phyloP scores from a whole-genome alignment of 2,888 invertebrate genomes.

The Acrobeloides nanus region DNA sequence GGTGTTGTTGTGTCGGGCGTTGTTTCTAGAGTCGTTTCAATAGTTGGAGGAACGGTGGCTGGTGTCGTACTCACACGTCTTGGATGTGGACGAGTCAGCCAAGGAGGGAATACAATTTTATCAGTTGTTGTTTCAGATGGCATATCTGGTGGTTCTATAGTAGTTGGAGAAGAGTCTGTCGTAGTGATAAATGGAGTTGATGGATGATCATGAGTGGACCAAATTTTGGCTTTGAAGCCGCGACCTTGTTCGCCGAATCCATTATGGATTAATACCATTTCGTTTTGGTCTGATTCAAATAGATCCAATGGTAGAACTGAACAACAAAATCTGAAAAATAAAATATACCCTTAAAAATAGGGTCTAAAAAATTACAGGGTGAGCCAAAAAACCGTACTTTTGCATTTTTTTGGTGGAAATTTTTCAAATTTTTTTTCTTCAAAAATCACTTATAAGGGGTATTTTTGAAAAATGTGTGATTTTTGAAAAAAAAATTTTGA shows the following conservation, averaged over 20 bases:
- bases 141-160: not conserved
- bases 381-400: too few species aligned
- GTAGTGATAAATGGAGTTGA: constrained; percentile 13
- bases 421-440: too few species aligned
- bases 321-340: constrained; percentile 41
- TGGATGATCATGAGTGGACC: constrained; percentile 20
- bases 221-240: constrained; percentile 39
- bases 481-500: too few species aligned
- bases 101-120: too few species aligned
- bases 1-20: constrained; percentile 1
- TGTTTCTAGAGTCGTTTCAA: not conserved
- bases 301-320: constrained; percentile 27
- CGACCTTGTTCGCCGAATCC: constrained; percentile 28
- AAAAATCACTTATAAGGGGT: too few species aligned
- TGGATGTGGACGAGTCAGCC: too few species aligned
- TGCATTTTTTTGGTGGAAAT: too few species aligned
- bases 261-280: constrained; percentile 45
- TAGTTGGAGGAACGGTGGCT: not conserved
- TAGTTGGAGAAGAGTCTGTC: constrained; percentile 4
- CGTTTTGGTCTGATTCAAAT: constrained; percentile 37
- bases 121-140: constrained; percentile 10
- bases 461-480: too few species aligned
- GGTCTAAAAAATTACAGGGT: too few species aligned
- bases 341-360: too few species aligned
- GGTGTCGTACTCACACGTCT: too few species aligned